These are phyloP conservation scores for Glaucidium brasilianum DNA, from an alignment of 2,113 vertebrate species.

Conservation along the genomic window DNA sequence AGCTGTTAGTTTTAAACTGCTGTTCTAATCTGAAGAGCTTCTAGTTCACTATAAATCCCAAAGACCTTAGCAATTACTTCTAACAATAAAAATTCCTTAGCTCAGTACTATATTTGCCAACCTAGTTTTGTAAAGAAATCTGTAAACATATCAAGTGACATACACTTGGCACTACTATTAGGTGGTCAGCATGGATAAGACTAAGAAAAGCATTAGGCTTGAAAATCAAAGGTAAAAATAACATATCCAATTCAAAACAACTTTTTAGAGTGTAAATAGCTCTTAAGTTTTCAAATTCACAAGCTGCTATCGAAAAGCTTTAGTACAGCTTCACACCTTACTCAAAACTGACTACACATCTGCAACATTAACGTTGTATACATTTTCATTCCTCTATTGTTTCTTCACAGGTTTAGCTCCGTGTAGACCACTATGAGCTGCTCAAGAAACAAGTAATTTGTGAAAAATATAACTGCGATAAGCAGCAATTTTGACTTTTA, in stretches of 20 bases:
- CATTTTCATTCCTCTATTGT: not conserved
- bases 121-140: not conserved
- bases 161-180: not conserved
- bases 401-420: not conserved
- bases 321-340: not conserved
- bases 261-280: not conserved
- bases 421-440: not conserved
- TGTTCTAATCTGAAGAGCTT: not conserved
- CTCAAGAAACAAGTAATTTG: not conserved
- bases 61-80: not conserved
- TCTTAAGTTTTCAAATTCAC: not conserved
- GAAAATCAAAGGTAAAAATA: constrained; percentile 19
- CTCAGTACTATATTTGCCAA: not conserved
- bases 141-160: not conserved
- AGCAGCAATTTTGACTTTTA: not conserved
- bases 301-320: not conserved
- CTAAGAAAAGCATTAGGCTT: not conserved
- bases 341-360: not conserved
- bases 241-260: not conserved
- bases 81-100: not conserved
- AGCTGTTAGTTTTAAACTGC: not conserved
- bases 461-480: not conserved
- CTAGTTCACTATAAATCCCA: not conserved
- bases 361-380: not conserved
- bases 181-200: not conserved